Evolutionary conservation across 2,888 invertebrate species (phyloP).

Genomic region (Scelioninae gen. 1): DNA sequence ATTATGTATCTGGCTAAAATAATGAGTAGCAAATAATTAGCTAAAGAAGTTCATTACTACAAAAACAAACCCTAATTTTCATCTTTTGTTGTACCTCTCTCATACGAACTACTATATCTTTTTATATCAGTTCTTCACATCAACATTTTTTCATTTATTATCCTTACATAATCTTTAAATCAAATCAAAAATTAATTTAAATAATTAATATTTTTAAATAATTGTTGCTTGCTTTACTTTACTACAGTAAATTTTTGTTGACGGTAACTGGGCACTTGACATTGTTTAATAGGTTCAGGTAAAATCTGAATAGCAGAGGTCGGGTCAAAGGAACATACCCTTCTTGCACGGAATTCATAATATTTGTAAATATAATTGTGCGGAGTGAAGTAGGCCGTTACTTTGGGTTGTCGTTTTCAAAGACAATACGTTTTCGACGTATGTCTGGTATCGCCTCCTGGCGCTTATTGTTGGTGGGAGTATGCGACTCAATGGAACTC

Average conservation of each 20-base stretch:
- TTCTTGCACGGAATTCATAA: slow-evolving; percentile 43
- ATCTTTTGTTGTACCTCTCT: too few relatives aligned
- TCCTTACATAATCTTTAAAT: too few relatives aligned
- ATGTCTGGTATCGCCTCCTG: slow-evolving; percentile 44
- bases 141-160: too few relatives aligned
- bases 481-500: slow-evolving; percentile 66
- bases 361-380: slow-evolving; percentile 57
- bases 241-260: slow-evolving; percentile 45
- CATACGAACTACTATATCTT: too few relatives aligned
- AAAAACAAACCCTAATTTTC: too few relatives aligned
- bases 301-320: not conserved
- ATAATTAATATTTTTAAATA: too few relatives aligned
- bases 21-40: too few relatives aligned
- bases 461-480: slow-evolving; percentile 63
- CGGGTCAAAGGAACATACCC: slow-evolving; percentile 5
- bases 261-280: slow-evolving; percentile 25
- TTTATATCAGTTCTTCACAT: too few relatives aligned
- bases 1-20: too few relatives aligned
- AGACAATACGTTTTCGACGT: slow-evolving; percentile 53
- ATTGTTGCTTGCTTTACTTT: slow-evolving; percentile 19
- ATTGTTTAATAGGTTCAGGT: slow-evolving; percentile 5
- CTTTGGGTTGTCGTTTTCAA: slow-evolving; percentile 52
- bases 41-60: too few relatives aligned
- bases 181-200: too few relatives aligned
- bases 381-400: slow-evolving; percentile 44